A percentile compares a stretch with the other conserved stretches of the same genome.
Conservation (phyloP, 1,140 invertebrate species). For the Episyrphus balteatus region DNA sequence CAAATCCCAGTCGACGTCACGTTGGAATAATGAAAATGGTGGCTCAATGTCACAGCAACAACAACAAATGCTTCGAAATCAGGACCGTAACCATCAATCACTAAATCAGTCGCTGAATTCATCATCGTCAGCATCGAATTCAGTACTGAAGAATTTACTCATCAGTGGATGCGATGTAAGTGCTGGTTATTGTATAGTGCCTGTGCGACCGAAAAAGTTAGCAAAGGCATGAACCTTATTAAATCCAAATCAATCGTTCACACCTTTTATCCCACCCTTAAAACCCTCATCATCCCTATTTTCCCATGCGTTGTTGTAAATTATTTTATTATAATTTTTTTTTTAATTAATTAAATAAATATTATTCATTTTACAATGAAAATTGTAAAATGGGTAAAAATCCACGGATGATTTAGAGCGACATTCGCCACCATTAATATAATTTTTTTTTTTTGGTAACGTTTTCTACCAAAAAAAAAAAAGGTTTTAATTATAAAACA, state of each 20-base stretch:
- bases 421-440: neutral
- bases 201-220: constrained; percentile 43
- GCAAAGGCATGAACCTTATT: constrained; percentile 26
- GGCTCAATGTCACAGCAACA: constrained; percentile 8
- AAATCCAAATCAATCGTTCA: neutral
- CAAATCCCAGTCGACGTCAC: constrained; percentile 6
- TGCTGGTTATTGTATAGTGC: constrained; percentile 76
- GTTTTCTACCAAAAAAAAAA: neutral
- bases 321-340: constrained; percentile 9
- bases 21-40: constrained; percentile 18
- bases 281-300: neutral
- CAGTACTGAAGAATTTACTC: constrained; percentile 79
- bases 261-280: neutral
- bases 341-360: neutral
- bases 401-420: neutral
- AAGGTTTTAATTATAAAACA: constrained; percentile 8
- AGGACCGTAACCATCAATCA: neutral
- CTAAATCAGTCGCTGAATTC: neutral
- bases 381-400: neutral
- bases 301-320: neutral
- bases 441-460: neutral
- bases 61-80: constrained; percentile 15
- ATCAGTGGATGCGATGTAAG: constrained; percentile 84
- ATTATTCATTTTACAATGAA: neutral
- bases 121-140: constrained; percentile 23